Evolutionary conservation across 2,888 invertebrate genomes (phyloP).

Genomic region (Amphipoea oculea): DNA sequence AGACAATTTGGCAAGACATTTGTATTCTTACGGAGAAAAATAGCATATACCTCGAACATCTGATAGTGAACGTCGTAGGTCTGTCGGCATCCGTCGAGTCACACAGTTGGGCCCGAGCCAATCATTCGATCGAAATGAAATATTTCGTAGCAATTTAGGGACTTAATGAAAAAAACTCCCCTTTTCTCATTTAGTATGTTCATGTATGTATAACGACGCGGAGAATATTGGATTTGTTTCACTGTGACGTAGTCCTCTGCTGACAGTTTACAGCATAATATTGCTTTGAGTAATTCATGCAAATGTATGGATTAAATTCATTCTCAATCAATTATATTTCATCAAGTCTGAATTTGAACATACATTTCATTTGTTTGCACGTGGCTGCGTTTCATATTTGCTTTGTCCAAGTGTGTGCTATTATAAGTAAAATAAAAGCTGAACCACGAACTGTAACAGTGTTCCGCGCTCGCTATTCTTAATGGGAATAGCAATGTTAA

Average conservation of each 20-base stretch:
- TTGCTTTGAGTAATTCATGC: constrained; percentile 45
- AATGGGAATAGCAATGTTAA: constrained; percentile 82
- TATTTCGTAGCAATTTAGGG: constrained; percentile 82
- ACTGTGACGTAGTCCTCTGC: constrained; percentile 65
- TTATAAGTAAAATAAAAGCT: constrained; percentile 65
- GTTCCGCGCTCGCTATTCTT: constrained; percentile 71
- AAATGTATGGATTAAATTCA: constrained; percentile 44
- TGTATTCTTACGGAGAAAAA: constrained; percentile 89
- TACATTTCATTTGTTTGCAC: constrained; percentile 4
- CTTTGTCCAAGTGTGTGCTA: constrained; percentile 8
- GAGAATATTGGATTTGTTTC: constrained; percentile 64
- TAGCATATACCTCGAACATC: constrained; percentile 88
- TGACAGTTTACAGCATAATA: constrained; percentile 45
- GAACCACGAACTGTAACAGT: constrained; percentile 53
- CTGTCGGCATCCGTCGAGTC: constrained; percentile 80
- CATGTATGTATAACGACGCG: constrained; percentile 62
- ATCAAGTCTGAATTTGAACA: constrained; percentile 1
- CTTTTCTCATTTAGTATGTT: constrained; percentile 76
- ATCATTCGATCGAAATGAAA: constrained; percentile 86
- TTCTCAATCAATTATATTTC: constrained; percentile 27
- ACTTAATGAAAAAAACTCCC: constrained; percentile 81
- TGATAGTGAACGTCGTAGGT: constrained; percentile 85
- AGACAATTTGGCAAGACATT: constrained; percentile 90
- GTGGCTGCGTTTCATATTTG: constrained; percentile 17
- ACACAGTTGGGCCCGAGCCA: constrained; percentile 85